Evolutionary conservation across 2,113 vertebrate species (phyloP).

Genomic region (Bettongia penicillata): DNA sequence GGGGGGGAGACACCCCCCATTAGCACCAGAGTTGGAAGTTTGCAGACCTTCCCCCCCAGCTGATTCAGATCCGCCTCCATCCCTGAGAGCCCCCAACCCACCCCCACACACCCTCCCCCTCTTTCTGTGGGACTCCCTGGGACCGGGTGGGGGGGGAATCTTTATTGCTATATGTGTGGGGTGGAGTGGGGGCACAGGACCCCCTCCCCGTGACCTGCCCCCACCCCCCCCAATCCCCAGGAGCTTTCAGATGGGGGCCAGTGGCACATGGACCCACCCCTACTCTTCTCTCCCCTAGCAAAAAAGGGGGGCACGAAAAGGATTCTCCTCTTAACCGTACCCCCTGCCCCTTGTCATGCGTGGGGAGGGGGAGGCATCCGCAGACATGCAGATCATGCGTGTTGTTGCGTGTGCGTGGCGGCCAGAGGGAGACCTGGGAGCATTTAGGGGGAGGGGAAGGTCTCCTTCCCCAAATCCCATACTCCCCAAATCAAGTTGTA

Average conservation of each 20-base stretch:
- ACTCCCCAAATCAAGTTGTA: not conserved
- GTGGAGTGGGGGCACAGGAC: conserved; percentile 58
- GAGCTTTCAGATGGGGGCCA: not conserved
- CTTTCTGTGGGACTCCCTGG: conserved; percentile 56
- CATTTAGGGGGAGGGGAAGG: not conserved
- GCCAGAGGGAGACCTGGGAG: conserved; percentile 52
- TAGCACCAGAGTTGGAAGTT: conserved; percentile 80
- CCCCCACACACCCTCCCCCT: conserved; percentile 31
- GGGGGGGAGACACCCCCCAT: conserved; percentile 74
- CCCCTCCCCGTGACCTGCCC: conserved; percentile 24
- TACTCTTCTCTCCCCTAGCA: not conserved
- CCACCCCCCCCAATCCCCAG: not conserved
- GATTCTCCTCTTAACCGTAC: conserved; percentile 56
- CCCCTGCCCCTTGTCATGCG: conserved; percentile 72
- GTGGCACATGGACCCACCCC: not conserved
- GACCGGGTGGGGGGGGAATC: conserved; percentile 64
- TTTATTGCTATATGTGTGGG: conserved; percentile 76
- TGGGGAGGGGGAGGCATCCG: conserved; percentile 61
- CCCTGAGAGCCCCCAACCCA: conserved; percentile 75
- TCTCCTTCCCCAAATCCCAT: conserved; percentile 65
- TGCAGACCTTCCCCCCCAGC: conserved; percentile 76
- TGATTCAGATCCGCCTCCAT: conserved; percentile 71
- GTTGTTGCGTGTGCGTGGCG: conserved; percentile 74
- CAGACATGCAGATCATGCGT: conserved; percentile 79
- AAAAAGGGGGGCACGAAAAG: not conserved